Evolutionary conservation across 2,888 invertebrate species (phyloP).

Genomic region (Glaucopsyche alexis): DNA sequence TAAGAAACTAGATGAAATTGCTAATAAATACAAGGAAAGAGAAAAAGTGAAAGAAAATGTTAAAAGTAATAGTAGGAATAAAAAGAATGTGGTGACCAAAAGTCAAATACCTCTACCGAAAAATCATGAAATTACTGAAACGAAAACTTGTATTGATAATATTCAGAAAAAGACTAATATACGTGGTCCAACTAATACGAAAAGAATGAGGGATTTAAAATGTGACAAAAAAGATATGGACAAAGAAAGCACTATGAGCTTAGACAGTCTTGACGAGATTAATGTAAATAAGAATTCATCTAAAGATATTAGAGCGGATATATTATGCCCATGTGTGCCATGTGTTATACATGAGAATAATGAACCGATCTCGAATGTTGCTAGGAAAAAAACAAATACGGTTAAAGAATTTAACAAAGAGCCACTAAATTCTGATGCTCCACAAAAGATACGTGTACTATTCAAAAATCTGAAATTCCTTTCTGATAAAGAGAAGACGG

Average conservation of each 20-base stretch:
- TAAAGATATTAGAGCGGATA: constrained; percentile 64
- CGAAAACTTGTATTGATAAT: constrained; percentile 15
- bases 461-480: constrained; percentile 63
- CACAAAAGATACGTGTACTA: constrained; percentile 57
- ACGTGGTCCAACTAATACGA: constrained; percentile 35
- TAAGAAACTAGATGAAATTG: constrained; percentile 66
- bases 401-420: constrained; percentile 35
- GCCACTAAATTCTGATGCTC: constrained; percentile 28
- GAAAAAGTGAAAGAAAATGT: constrained; percentile 44
- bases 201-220: constrained; percentile 34
- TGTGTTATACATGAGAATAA: constrained; percentile 62
- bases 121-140: constrained; percentile 42
- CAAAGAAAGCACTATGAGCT: constrained; percentile 66
- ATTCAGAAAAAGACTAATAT: constrained; percentile 31
- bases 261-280: constrained; percentile 64
- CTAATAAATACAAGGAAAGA: constrained; percentile 58
- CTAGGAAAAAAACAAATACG: constrained; percentile 27
- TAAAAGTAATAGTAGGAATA: constrained; percentile 27
- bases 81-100: constrained; percentile 42
- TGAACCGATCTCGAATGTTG: constrained; percentile 39
- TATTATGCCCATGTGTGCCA: constrained; percentile 62
- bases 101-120: constrained; percentile 62
- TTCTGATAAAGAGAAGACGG: constrained; percentile 46
- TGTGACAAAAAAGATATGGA: constrained; percentile 39
- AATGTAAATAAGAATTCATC: constrained; percentile 51